Conservation (phyloP, 2,113 vertebrate genomes). For the Misgurnus mizolepis region DNA sequence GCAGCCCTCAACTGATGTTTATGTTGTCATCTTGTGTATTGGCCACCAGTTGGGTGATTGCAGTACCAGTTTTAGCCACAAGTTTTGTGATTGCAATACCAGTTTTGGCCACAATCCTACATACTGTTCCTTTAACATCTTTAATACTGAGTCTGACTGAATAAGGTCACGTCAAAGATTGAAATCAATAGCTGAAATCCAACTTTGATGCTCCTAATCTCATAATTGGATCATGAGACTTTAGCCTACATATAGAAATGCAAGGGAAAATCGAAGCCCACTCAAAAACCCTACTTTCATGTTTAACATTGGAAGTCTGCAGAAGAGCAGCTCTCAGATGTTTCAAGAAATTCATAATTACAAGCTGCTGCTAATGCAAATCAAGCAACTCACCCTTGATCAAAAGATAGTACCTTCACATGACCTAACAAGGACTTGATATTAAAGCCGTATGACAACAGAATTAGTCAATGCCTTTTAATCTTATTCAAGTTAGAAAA, state of each 20-base stretch:
- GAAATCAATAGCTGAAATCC: too few relatives aligned
- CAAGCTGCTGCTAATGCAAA: slow-evolving; percentile 19
- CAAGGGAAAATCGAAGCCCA: not conserved
- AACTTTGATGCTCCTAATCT: too few relatives aligned
- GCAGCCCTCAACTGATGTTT: too few relatives aligned
- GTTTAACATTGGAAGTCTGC: not conserved
- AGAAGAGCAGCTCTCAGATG: slow-evolving; percentile 19
- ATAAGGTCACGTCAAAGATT: too few relatives aligned
- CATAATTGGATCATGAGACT: too few relatives aligned
- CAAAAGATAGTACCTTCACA: not conserved
- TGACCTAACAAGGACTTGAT: not conserved
- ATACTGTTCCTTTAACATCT: too few relatives aligned
- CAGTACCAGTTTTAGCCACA: too few relatives aligned
- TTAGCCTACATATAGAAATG: not conserved
- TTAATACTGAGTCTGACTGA: too few relatives aligned
- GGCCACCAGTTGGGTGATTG: too few relatives aligned
- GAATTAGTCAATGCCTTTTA: not conserved
- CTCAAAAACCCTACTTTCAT: not conserved
- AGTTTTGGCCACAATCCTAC: too few relatives aligned
- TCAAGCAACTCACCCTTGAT: slow-evolving; percentile 2
- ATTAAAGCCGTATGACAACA: not conserved
- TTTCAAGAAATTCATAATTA: slow-evolving; percentile 7
- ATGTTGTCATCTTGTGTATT: too few relatives aligned
- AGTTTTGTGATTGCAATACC: too few relatives aligned
- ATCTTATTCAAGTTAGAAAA: slow-evolving; percentile 10